phyloP scores from a whole-genome alignment of 92 coral and sea anemone species.

The Actinostola sp. region DNA sequence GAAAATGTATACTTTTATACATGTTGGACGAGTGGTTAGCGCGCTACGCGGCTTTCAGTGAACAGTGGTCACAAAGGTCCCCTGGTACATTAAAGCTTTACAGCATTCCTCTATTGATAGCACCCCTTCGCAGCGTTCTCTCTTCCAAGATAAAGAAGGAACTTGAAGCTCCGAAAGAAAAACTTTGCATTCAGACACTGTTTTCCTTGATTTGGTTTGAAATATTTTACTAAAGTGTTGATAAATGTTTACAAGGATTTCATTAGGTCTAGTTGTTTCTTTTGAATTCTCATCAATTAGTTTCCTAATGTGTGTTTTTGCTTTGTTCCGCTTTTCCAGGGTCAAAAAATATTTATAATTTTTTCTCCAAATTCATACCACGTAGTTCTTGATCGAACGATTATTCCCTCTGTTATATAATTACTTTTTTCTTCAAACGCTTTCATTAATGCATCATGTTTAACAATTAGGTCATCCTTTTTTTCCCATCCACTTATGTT shows the following conservation, averaged over 20 bases:
- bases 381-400: constrained; percentile 15
- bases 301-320: constrained; percentile 18
- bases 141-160: not conserved
- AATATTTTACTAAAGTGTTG: not conserved
- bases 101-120: constrained; percentile 18
- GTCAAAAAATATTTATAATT: too few relatives aligned
- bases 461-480: not conserved
- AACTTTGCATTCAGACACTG: not conserved
- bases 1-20: too few relatives aligned
- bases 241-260: constrained; percentile 1
- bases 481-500: not conserved
- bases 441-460: not conserved
- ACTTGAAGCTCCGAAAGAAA: not conserved
- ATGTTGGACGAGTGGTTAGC: too few relatives aligned
- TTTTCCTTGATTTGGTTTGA: not conserved
- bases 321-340: constrained; percentile 31
- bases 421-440: not conserved
- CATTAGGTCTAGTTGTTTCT: not conserved
- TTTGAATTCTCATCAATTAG: not conserved
- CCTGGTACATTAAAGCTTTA: not conserved
- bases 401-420: constrained; percentile 28
- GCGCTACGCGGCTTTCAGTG: too few relatives aligned
- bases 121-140: constrained; percentile 1
- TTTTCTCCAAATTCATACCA: constrained; percentile 50
- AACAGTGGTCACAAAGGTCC: too few relatives aligned